These are phyloP conservation scores for Zenarchopterus dispar DNA, from an alignment of 2,797 vertebrate genomes.

Conservation along the genomic window DNA sequence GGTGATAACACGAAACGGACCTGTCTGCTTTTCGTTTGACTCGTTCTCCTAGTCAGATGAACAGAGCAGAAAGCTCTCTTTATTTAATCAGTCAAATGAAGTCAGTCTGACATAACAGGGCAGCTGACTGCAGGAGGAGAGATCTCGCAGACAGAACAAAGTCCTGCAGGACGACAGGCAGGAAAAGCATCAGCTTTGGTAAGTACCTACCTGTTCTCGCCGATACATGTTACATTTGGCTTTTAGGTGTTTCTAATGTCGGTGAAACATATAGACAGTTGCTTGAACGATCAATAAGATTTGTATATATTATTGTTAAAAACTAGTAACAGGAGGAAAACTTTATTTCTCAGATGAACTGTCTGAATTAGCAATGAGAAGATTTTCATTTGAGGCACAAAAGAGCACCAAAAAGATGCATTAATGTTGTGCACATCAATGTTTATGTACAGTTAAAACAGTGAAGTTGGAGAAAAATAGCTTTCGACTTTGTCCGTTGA, in stretches of 20 bases:
- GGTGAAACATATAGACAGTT: neutral
- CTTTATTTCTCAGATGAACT: too few species aligned
- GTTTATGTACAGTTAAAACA: neutral
- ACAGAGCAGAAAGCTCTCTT: slow-evolving; percentile 32
- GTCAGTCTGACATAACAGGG: slow-evolving; percentile 69
- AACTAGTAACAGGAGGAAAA: too few species aligned
- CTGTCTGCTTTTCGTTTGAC: slow-evolving; percentile 17
- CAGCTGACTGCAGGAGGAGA: slow-evolving; percentile 49
- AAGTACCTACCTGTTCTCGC: slow-evolving; percentile 45
- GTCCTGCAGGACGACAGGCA: slow-evolving; percentile 28
- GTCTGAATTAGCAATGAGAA: neutral
- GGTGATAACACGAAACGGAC: slow-evolving; percentile 8
- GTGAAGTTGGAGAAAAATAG: neutral
- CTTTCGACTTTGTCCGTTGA: neutral
- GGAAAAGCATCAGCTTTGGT: slow-evolving; percentile 35
- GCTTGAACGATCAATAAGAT: neutral
- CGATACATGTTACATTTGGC: neutral
- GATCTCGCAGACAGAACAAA: slow-evolving; percentile 41
- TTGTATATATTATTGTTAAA: too few species aligned
- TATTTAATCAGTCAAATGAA: slow-evolving; percentile 82
- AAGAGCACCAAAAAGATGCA: neutral
- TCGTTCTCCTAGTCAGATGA: slow-evolving; percentile 30
- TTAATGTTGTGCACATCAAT: neutral
- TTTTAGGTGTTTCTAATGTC: neutral
- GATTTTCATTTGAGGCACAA: neutral